Base-by-base conservation (phyloP, 23 tunicate species). In the Corella eumyota region DNA sequence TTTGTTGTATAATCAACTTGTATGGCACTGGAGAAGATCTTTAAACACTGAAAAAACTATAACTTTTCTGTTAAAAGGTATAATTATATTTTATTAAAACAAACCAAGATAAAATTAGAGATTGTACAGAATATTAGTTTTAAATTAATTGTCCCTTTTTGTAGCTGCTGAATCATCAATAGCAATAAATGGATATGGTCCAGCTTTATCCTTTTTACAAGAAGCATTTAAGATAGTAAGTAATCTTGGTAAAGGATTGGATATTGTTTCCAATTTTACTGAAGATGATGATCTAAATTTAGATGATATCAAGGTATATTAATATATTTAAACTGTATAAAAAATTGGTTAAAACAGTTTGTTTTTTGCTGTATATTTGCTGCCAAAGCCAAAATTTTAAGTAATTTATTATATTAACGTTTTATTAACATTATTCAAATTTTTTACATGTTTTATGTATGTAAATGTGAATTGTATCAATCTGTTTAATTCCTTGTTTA, bases 121-220 rank as follows among this genome's bases (percentile, higher is more conserved):
- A n/a, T n/a, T n/a, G 23, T n/a, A 7, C 15, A 51, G 20, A 51
- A n/a, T 7, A 7, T 51, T 4, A 50, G 21, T 50, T 32, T 21
- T 25, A 50, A 31, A 6, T 38, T 22, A 37, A 24, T 22, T 54
- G 11, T 40, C 2, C 37, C 2, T 5, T 3, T 67, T 56, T 69
- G 21, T 63, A 84, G 94, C 94, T 45, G 83, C 84, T 13, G 94
- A 84, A 69, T 69, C 94, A 4, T 32, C 57, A 22, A 84, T 75
- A 2, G 77, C 94, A 6, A 75, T 60, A 19, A 32, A 56, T 54
- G 19, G 26, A 7, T 46, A 75, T 22, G 23, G 68, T 13, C 35
- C 53, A 11, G 94, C 83, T 6, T 45, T 67, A 36, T 3, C 24
- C 15, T 75, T 62, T 36, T 73, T 84, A 9, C 72, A 75, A 56